Base-by-base conservation (phyloP, 1,140 invertebrate genomes). In the Caerostris extrusa region DNA sequence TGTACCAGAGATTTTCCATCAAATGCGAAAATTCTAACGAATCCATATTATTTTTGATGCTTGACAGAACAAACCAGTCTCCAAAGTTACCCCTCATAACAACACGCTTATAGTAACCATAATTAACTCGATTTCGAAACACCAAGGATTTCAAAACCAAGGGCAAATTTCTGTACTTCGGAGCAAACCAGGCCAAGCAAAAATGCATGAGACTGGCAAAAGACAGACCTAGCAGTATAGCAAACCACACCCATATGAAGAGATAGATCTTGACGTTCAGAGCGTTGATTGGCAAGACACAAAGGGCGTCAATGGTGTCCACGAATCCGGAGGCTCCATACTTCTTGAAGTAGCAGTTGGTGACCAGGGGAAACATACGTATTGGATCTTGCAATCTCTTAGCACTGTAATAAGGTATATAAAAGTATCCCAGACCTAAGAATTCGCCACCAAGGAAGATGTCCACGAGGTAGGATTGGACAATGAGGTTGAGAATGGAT, bases 241-340 rank as follows among this genome's bases (percentile, higher is more conserved):
- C 5, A 50, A 98, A 95, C 98, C 98, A 99, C 96, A 99, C 98
- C 98, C 98, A 99, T 2, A 99, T 96, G 96, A 99, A 98, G 7
- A 99, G 97, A 96, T 98, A 99, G 95, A 99, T 99, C 96, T 99
- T 99, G 96, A 99, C 98, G 96, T 99, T 99, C 96, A 99, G 98
- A 95, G 95, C 95, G 83, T 95, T 95, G 19, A 94, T 58, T 19
- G 94, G 89, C 69, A 95, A 34, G 5, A 94, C 83, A 58, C 93
- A 95, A 6, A 92, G 50, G 14, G 90, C 82, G 90, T 98, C 98
- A 95, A 98, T 97, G 77, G 96, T 96, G 95, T 98, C 97, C 12
- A 95, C 93, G 19, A 91, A 93, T 10, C 95, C 95, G 14, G 98
- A 98, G 64, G 98, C 96, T 96, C 98, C 98, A 95, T 97, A 98